Conservation (phyloP, 92 coral and sea anemone species). For the Zoanthus sansibaricus region DNA sequence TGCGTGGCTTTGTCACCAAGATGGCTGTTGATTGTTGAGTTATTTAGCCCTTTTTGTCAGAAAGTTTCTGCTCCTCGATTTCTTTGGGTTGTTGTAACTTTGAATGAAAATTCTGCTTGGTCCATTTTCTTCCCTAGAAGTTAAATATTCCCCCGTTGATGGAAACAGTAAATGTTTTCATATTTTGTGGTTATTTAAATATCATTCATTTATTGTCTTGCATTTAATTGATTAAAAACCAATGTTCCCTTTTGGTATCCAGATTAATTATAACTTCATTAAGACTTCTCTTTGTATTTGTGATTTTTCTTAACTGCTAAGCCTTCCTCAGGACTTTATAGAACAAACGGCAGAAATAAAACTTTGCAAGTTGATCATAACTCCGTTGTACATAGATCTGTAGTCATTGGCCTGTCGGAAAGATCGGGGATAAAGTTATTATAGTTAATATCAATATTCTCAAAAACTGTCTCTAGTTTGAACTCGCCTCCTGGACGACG, state of each 20-base stretch:
- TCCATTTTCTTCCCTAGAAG: neutral
- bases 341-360: conserved; percentile 1
- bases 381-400: conserved; percentile 96
- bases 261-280: neutral
- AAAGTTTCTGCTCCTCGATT: neutral
- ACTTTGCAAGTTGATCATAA: conserved; percentile 37
- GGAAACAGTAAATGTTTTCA: neutral
- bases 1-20: neutral
- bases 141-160: neutral
- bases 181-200: neutral
- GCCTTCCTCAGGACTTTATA: neutral
- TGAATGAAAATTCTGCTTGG: neutral
- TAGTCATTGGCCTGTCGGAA: conserved; percentile 65
- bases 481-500: neutral
- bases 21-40: neutral
- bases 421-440: conserved; percentile 51
- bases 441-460: conserved; percentile 42
- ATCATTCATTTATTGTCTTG: no score
- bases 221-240: no score
- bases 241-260: no score
- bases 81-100: neutral
- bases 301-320: neutral
- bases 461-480: neutral
- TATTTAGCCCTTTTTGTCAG: neutral
- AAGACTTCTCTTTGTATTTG: neutral